Base-by-base conservation (phyloP, 2,888 invertebrate species). In the Masnerella sp. region DNA sequence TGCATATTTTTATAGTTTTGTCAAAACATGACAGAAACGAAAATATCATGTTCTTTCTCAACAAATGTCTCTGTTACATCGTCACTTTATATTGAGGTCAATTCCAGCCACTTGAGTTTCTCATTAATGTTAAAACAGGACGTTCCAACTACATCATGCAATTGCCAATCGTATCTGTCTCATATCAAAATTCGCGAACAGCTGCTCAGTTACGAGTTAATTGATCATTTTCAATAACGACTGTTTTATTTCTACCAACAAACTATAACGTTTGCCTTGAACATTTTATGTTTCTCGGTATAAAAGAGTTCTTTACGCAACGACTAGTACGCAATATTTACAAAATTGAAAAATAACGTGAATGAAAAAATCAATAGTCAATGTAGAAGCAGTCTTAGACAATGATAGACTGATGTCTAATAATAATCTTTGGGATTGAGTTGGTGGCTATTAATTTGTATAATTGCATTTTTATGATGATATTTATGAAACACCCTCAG, bases 71-170 rank as follows among this genome's bases (percentile, higher is more conserved):
- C 73, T 61, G 45, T 47, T 51, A 43, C 58, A 34, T 45, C 73
- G 56, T 58, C 64, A 74, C 58, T 69, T 69, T 73, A 67, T 65
- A 82, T 81, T 73, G 80, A 80, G 80, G 81, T 82, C 81, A 83
- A 83, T 81, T 81, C 76, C 75, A 76, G 77, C 79, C 80, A 83
- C 81, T 82, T 77, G 79, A 79, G 79, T 77, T 80, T 79, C 79
- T 80, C 67, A 61, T 69, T 77, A 79, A 79, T 72, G 76, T 61
- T 67, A 70, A 71, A 64, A 70, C 64, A 65, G 65, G 65, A 49
- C 28, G 62, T 65, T 36, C 45, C 28, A 51, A 28, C 43, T 25
- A 28, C 25, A 30, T 22, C 36, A 49, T 20, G 30, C 34, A 14
- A 28, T 40, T 69, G 38, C 34, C 32, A 52, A 17, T 62, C 14